Evolutionary conservation across 2,113 vertebrate species (phyloP), one percentile per base, ranked within the genome.

Genomic region (Saccopteryx leptura): DNA sequence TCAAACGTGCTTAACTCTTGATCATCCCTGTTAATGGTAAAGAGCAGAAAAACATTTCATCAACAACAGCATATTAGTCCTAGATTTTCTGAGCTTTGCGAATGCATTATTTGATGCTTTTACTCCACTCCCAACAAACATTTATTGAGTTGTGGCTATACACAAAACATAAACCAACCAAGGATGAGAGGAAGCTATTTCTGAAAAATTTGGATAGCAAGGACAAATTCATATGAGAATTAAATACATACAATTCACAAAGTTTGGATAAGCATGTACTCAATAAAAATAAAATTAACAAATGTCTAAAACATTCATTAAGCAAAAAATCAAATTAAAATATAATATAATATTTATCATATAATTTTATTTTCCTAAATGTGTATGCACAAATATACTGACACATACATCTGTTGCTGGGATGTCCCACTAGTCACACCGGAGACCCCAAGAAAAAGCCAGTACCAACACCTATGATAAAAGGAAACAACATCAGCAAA

Each of bases 11-110:
- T 66, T 93, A 93, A 78, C 72, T 28, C 21, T 90, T 95, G 50
- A 96, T 92, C 46, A 93, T 96, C 58, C 9, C 4, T 95, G 2
- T 71, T 90, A 94, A 90, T 92, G 9, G 48, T 84, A 13, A 93
- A 56, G 11, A 74, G 9, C 1, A 85, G n/a, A 93, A 89, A 78
- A 71, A 84, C 9, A 93, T 79, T 90, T 78, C 50, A 81, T 61
- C 3, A 13, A 48, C 61, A 83, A 94, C 15, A 39, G 33, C 17
- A 54, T 74, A 48, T 78, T 72, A 91, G 60, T 89, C n/a, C 24
- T 65, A 71, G 80, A 79, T 68, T 31, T 90, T 31, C 3, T 78
- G 50, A 85, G 24, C 31, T 86, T 84, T 83, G 17, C 19, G 48
- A 87, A 4, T 31, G 75, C 33, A 75, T 66, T 93, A 88, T 89